Evolutionary conservation across 2,888 invertebrate genomes (phyloP).

Genomic region (Heteromurus nitidus): DNA sequence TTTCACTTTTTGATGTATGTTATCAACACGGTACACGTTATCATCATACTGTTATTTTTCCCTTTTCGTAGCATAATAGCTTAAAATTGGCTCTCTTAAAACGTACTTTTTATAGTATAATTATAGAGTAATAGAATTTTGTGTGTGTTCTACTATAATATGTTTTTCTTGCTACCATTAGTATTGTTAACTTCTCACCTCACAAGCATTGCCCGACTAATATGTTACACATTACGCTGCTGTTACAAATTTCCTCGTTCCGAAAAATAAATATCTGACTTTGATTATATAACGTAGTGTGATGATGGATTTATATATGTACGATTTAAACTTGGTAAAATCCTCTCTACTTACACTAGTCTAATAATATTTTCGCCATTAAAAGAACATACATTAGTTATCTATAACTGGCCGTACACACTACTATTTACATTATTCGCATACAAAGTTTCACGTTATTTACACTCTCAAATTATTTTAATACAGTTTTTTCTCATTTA

Average conservation of each 20-base stretch:
- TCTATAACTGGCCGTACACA: conserved; percentile 35
- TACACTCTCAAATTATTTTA: conserved; percentile 48
- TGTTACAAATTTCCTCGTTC: conserved; percentile 28
- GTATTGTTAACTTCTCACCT: neutral
- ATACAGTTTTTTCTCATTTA: neutral
- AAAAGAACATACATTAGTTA: neutral
- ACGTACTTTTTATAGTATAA: conserved; percentile 5
- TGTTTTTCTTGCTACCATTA: conserved; percentile 9
- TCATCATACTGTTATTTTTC: conserved; percentile 23
- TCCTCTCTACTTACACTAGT: neutral
- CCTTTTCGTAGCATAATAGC: neutral
- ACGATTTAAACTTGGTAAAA: no score
- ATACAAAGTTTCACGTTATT: conserved; percentile 60
- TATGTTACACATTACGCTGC: conserved; percentile 21
- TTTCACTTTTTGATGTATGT: conserved; percentile 32
- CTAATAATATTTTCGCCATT: neutral
- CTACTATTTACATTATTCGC: conserved; percentile 65
- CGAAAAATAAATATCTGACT: conserved; percentile 60
- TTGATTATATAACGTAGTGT: conserved; percentile 20
- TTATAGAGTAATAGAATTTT: conserved; percentile 1
- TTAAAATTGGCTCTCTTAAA: conserved; percentile 1
- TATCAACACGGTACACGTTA: conserved; percentile 35
- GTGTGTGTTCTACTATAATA: conserved; percentile 14
- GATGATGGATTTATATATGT: no score
- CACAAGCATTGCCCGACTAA: conserved; percentile 20